phyloP scores from a whole-genome alignment of 1,140 invertebrate species.

The Drosophila saltans region DNA sequence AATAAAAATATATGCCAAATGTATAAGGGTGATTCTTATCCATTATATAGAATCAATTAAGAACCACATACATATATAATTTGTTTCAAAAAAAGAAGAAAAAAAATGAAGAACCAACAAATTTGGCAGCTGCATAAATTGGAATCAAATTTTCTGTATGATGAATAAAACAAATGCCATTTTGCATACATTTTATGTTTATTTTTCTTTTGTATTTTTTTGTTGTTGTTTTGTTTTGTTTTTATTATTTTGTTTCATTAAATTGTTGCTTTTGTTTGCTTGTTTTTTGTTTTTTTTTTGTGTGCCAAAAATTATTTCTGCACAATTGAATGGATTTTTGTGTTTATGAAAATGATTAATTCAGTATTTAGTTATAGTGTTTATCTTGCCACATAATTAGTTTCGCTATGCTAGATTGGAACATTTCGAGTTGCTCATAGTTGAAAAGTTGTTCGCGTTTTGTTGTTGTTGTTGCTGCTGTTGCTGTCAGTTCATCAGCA shows the following conservation, averaged over 20 bases:
- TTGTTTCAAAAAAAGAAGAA: not conserved
- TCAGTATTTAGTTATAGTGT: conserved; percentile 37
- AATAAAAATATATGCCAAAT: no score
- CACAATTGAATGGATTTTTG: conserved; percentile 70
- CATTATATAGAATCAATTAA: not conserved
- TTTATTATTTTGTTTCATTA: conserved; percentile 36
- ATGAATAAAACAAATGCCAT: conserved; percentile 30
- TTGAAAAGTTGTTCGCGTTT: conserved; percentile 50
- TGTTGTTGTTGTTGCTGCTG: conserved; percentile 30
- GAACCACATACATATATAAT: not conserved
- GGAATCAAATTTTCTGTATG: conserved; percentile 28
- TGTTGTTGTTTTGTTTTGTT: conserved; percentile 15
- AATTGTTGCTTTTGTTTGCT: conserved; percentile 32
- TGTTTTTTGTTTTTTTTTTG: conserved; percentile 35
- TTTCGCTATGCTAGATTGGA: conserved; percentile 76
- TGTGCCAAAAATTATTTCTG: conserved; percentile 64
- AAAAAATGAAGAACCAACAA: not conserved
- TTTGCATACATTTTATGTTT: conserved; percentile 35
- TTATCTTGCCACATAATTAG: conserved; percentile 69
- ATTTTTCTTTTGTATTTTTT: conserved; percentile 23
- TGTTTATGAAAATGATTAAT: conserved; percentile 53
- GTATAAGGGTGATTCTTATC: no score
- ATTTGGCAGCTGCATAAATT: not conserved
- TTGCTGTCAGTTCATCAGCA: not conserved
- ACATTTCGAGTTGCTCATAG: conserved; percentile 77